Evolutionary conservation across 2,888 invertebrate genomes (phyloP), one percentile per base, ranked within the genome.

Genomic region (Lasioglossum lativentre): DNA sequence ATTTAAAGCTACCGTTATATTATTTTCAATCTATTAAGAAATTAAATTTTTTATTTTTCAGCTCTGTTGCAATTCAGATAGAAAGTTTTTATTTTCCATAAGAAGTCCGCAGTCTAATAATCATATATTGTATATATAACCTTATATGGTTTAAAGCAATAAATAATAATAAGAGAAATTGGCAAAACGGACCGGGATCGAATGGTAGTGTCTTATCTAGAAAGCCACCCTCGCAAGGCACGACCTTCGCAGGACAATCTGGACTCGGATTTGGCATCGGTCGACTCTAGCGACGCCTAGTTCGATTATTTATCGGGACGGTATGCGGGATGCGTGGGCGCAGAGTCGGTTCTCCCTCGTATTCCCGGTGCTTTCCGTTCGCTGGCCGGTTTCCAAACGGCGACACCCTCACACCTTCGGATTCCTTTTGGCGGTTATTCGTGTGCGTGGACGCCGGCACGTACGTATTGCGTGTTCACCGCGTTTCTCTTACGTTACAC

Each of bases 271-370:
- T 91, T 92, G 91, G 92, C 88, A 89, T 80, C 71, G 59, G 56
- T 73, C 73, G 83, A 77, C 75, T 83, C 82, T 86, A 75, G 83
- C 79, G 78, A 86, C 87, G 86, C 77, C 83, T 86, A 83, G 86
- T 93, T 94, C 92, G 94, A 95, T 95, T 95, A 95, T 95, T 95
- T 94, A 95, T 95, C 94, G 93, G 92, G 90, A 94, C 90, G 95
- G 94, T 94, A 94, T 94, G 94, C 92, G 92, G 90, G 89, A 92
- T 93, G 93, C 93, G 94, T 95, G 92, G 95, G 95, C 90, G 95
- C 90, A 93, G 87, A 52, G 27, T 59, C 59, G 59, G 59, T 77
- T 66, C 72, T 70, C 76, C 75, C 71, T 81, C 79, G 76, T 83
- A 75, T 82, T 83, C 85, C 86, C 74, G 80, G 80, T 86, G 86